phyloP scores from a whole-genome alignment of 2,888 invertebrate species.

The Rhingia rostrata region DNA sequence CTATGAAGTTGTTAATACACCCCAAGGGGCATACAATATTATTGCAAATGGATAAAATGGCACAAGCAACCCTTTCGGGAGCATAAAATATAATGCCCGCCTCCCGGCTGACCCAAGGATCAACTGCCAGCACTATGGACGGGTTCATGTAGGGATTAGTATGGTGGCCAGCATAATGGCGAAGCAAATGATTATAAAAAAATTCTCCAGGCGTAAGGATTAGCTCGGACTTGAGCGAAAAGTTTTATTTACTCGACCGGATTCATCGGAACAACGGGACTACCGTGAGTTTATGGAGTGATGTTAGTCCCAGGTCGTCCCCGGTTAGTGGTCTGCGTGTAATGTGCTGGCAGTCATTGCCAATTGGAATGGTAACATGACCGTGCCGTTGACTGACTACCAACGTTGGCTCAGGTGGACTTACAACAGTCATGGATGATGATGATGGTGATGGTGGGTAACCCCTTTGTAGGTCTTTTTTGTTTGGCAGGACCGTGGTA shows the following conservation, averaged over 20 bases:
- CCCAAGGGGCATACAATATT: conserved; percentile 8
- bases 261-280: conserved; percentile 6
- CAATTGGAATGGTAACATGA: conserved; percentile 56
- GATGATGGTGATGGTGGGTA: background rate
- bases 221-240: conserved; percentile 20
- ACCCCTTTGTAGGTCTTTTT: background rate
- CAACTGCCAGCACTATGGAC: background rate
- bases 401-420: conserved; percentile 18
- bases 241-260: conserved; percentile 40
- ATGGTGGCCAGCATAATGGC: conserved; percentile 36
- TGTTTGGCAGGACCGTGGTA: conserved; percentile 14
- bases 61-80: background rate
- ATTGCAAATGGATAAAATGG: conserved; percentile 16
- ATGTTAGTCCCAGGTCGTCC: conserved; percentile 9
- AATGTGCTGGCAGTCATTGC: conserved; percentile 57
- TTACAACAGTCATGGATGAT: conserved; percentile 15
- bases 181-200: conserved; percentile 32
- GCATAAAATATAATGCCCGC: conserved; percentile 24
- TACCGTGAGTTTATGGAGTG: conserved; percentile 34
- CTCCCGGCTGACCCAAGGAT: background rate
- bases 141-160: conserved; percentile 47
- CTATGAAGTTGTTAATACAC: conserved; percentile 27
- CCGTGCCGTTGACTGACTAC: conserved; percentile 39
- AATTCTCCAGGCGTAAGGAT: conserved; percentile 34
- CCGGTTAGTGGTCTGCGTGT: conserved; percentile 46